Evolutionary conservation across 1,140 invertebrate species (phyloP), one percentile per base, ranked within the genome.

Genomic region (Odontomachus brunneus): DNA sequence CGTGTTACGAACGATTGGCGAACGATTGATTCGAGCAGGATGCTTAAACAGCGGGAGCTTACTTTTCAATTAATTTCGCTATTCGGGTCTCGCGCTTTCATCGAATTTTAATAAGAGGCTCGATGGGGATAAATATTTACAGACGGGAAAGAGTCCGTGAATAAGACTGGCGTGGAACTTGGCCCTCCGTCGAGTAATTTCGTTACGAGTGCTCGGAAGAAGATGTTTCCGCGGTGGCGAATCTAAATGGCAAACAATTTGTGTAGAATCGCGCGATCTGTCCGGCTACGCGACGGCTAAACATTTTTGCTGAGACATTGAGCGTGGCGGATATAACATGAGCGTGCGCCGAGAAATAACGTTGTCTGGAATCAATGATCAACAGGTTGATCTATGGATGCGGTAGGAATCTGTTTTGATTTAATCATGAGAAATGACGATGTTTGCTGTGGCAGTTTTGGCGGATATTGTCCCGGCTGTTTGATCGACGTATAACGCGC

Each of bases 341-440:
- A 2, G 44, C 12, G 17, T 12, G 44, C 22, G 11, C 14, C 7
- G 51, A 69, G 65, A 7, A 57, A 69, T 55, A 78, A 67, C 63
- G 29, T 55, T 57, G 33, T 67, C 22, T 19, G 22, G 15, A 78
- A 78, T 78, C 71, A 80, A 71, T 65, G 57, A 60, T 82, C 71
- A 82, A 82, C 78, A 82, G 67, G 67, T 82, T 74, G 69, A 82
- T 59, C 69, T 82, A 62, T 24, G 44, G 19, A 82, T 24, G 24
- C 49, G 62, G 51, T 24, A 24, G 19, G 17, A 62, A 74, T 51
- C 59, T 82, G 65, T 80, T 80, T 80, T 80, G 75, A 80, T 80
- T 80, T 71, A 80, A 80, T 80, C 75, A 71, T 26, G 65, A 71
- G 63, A 78, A 78, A 71, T 80, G 24, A 51, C 51, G 75, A 29